Evolutionary conservation across 2,888 invertebrate species (phyloP).

Genomic region (Noctua janthina): DNA sequence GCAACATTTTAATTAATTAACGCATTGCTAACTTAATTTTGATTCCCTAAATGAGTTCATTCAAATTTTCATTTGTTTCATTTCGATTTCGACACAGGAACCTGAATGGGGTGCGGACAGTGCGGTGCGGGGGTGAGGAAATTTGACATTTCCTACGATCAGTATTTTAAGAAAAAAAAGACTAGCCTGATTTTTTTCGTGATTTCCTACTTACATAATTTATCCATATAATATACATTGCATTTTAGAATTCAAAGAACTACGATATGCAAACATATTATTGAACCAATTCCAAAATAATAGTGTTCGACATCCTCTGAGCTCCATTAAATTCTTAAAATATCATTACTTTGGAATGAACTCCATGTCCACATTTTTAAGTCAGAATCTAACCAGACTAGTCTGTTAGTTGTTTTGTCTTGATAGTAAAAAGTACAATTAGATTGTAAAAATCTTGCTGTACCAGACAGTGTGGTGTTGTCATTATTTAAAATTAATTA

Average conservation of each 20-base stretch:
- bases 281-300: neutral
- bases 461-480: slow-evolving; percentile 32
- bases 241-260: neutral
- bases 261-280: no score
- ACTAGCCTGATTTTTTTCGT: neutral
- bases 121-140: slow-evolving; percentile 65
- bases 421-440: neutral
- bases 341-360: neutral
- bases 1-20: slow-evolving; percentile 66
- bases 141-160: slow-evolving; percentile 62
- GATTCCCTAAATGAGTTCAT: slow-evolving; percentile 65
- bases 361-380: neutral
- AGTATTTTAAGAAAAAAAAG: slow-evolving; percentile 7
- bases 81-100: slow-evolving; percentile 69
- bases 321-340: neutral
- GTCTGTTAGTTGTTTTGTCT: no score
- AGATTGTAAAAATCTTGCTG: neutral
- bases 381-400: neutral
- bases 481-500: slow-evolving; percentile 12
- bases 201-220: neutral
- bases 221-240: neutral
- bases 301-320: neutral
- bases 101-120: slow-evolving; percentile 64
- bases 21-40: slow-evolving; percentile 61
- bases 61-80: slow-evolving; percentile 75